phyloP scores from a whole-genome alignment of 2,888 invertebrate genomes.

The Meliscaeva auricollis region DNA sequence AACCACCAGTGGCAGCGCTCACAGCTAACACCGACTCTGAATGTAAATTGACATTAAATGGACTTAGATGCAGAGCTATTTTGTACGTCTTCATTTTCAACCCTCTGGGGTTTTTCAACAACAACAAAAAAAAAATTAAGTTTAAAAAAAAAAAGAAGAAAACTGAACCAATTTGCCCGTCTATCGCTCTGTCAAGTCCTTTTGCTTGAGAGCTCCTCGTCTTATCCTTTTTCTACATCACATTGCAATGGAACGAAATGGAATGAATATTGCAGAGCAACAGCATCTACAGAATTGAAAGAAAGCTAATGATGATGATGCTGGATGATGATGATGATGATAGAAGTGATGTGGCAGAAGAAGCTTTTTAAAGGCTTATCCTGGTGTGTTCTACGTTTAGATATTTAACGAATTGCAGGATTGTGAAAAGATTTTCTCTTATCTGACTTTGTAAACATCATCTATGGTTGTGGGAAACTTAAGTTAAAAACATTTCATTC shows the following conservation, averaged over 20 bases:
- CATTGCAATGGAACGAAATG: conserved; percentile 43
- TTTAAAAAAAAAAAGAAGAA: background rate
- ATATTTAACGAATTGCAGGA: conserved; percentile 68
- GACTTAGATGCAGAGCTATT: conserved; percentile 71
- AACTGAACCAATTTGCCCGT: conserved; percentile 59
- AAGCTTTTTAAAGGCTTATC: conserved; percentile 32
- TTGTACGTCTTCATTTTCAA: conserved; percentile 36
- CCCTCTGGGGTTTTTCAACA: background rate
- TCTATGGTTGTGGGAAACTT: background rate
- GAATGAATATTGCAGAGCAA: conserved; percentile 35
- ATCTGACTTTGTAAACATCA: too few species aligned
- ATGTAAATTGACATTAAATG: conserved; percentile 74
- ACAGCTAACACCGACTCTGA: conserved; percentile 36
- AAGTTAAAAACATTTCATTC: too few species aligned
- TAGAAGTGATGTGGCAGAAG: background rate
- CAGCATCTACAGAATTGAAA: conserved; percentile 1
- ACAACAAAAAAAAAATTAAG: conserved; percentile 1
- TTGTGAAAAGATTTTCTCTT: conserved; percentile 44
- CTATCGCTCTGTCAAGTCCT: conserved; percentile 54
- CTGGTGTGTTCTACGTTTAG: conserved; percentile 11
- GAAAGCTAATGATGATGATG: conserved; percentile 33
- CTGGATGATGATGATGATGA: background rate
- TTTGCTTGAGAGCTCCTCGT: conserved; percentile 31
- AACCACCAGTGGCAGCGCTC: conserved; percentile 11
- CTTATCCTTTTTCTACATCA: conserved; percentile 46